Evolutionary conservation across 1,140 invertebrate species (phyloP), one percentile per base, ranked within the genome.

Genomic region (Pseudomyrmex pallidus): DNA sequence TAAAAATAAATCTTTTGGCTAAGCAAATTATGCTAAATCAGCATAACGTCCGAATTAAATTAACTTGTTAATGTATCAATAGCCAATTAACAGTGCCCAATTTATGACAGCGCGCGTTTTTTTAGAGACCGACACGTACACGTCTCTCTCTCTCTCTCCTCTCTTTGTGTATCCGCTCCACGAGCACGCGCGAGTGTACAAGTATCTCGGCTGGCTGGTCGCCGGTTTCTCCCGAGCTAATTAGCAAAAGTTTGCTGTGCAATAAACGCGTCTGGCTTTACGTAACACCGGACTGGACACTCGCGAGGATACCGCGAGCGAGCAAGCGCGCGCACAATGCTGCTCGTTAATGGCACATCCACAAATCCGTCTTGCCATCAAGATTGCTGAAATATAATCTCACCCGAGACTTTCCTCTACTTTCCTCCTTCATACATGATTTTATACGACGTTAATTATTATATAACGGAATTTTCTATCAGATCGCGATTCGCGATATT

Each of bases 221-320:
- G 91, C 89, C 77, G 92, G 91, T 93, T 94, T 94, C 92, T 94
- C 93, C 82, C 92, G 90, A 77, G 86, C 90, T 94, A 94, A 94
- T 94, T 93, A 93, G 92, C 92, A 94, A 94, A 93, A 94, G 92
- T 93, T 93, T 90, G 91, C 92, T 87, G 91, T 93, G 92, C 92
- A 93, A 94, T 92, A 93, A 92, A 92, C 90, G 90, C 90, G 91
- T 90, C 88, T 88, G 87, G 82, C 64, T 92, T 92, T 92, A 92
- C 87, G 91, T 92, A 92, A 92, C 82, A 17, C 66, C 72, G 46
- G 74, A 74, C 87, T 87, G 90, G 91, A 91, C 91, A 92, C 74
- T 85, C 85, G 74, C 85, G 74, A 62, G 83, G 76, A 73, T 84
- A 73, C 83, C 35, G 35, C 35, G 35, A 35, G 35, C 35, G 35